Conservation (phyloP, 37 sponge, comb jelly and placozoan genomes). For the Chondrosia reniformis region DNA sequence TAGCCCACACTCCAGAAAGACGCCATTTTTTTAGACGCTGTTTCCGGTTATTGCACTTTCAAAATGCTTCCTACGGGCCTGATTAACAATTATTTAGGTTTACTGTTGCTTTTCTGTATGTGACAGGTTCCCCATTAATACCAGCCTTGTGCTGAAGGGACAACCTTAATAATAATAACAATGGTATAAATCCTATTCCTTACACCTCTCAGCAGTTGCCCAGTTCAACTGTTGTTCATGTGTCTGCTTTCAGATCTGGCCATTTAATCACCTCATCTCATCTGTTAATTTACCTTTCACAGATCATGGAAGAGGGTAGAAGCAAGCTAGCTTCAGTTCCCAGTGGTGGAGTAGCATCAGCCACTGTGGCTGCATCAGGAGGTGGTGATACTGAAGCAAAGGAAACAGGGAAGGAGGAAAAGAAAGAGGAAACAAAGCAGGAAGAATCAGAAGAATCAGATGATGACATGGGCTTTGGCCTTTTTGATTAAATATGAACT, state of each 20-base stretch:
- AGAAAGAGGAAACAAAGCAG: constrained; percentile 74
- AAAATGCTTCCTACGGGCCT: too few relatives aligned
- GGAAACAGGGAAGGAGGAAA: constrained; percentile 35
- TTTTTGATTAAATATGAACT: constrained; percentile 85
- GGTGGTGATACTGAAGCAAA: constrained; percentile 39
- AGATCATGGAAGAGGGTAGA: constrained; percentile 76
- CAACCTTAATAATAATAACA: too few relatives aligned
- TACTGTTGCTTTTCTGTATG: too few relatives aligned
- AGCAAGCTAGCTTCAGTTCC: constrained; percentile 92
- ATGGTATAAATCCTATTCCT: too few relatives aligned
- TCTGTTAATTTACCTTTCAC: not conserved
- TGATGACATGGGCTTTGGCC: constrained; percentile 99
- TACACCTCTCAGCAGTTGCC: not conserved
- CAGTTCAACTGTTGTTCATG: not conserved
- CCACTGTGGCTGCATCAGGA: constrained; percentile 55
- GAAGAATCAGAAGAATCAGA: constrained; percentile 91
- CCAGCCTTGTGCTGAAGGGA: too few relatives aligned
- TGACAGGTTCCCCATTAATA: too few relatives aligned
- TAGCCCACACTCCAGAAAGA: too few relatives aligned
- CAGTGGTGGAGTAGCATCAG: constrained; percentile 64
- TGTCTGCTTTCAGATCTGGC: not conserved
- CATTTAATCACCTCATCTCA: not conserved
- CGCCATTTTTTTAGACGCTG: too few relatives aligned
- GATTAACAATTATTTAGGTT: too few relatives aligned
- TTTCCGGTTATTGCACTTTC: too few relatives aligned